Base-by-base conservation (phyloP, 2,113 vertebrate species). In the Neotoma lepida region DNA sequence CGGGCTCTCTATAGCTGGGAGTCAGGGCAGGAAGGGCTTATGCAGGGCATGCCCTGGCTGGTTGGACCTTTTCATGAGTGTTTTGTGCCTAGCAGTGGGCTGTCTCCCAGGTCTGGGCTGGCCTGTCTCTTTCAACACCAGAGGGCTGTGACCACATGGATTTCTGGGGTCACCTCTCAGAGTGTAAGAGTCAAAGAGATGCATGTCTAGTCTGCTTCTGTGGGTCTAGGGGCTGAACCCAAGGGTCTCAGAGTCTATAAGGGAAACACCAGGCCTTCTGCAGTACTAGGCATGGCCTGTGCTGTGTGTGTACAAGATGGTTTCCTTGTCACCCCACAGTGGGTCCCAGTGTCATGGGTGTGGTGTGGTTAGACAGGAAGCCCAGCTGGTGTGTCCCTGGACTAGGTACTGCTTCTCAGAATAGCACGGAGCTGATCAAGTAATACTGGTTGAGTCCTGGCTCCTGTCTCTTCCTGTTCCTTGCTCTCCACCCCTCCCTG, bases 1-100 rank as follows among this genome's bases (percentile, higher is more conserved):
- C 54, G 12, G 20, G 2, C 20, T 30, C 64, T 24, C 30, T 4
- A 0, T 9, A 49, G 49, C 49, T 80, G 4, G 17, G 39, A 9
- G 22, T 2, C 1, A 13, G 46, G 44, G 14, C 22, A 12, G 13
- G n/a, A 12, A 8, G 2, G 2, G 9, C 51, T 24, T 15, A 0
- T 1, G 4, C 0, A 3, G 35, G 6, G 13, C 3, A 17, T n/a
- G 28, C 9, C 30, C 4, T 44, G 70, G 39, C 28, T 1, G 1
- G 3, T 2, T 28, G 0, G 12, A 44, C 28, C 20, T 4, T 13
- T 39, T 39, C 9, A 44, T 35, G 39, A 51, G 10, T 8, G 41
- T 14, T 66, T 20, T 44, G 51, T 13, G 3, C 33, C 44, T 10
- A 14, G 0, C 44, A 46, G 33, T 0, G 49, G 15, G 35, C 46